These are phyloP conservation scores for Barnardius zonarius DNA, from an alignment of 2,113 vertebrate species.

Conservation along the genomic window DNA sequence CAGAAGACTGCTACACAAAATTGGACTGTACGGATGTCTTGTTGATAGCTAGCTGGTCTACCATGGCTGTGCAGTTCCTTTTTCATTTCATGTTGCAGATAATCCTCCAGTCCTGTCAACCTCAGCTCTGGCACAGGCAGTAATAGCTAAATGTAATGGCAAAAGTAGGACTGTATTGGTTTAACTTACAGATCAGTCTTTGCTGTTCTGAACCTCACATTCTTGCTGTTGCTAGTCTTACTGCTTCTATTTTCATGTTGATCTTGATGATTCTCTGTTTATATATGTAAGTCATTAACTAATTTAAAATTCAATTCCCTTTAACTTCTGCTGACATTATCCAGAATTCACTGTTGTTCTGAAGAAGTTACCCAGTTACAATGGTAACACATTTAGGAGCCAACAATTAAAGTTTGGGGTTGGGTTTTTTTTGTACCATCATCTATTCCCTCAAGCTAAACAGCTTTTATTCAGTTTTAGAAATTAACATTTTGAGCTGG, in stretches of 20 bases:
- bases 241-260: not conserved
- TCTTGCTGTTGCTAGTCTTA: not conserved
- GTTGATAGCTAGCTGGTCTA: not conserved
- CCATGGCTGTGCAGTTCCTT: not conserved
- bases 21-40: not conserved
- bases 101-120: not conserved
- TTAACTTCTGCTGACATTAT: not conserved
- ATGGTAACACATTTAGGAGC: not conserved
- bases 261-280: not conserved
- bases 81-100: not conserved
- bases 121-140: not conserved
- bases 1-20: not conserved
- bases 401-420: not conserved
- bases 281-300: not conserved
- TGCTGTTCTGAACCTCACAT: not conserved
- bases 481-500: not conserved
- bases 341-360: not conserved
- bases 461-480: not conserved
- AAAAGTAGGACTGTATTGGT: not conserved
- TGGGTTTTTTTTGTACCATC: not conserved
- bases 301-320: not conserved
- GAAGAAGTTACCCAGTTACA: not conserved
- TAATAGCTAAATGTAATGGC: not conserved
- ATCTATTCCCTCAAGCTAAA: not conserved
- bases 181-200: not conserved